Evolutionary conservation across 2,797 vertebrate species (phyloP).

Genomic region (Tenualosa ilisha): DNA sequence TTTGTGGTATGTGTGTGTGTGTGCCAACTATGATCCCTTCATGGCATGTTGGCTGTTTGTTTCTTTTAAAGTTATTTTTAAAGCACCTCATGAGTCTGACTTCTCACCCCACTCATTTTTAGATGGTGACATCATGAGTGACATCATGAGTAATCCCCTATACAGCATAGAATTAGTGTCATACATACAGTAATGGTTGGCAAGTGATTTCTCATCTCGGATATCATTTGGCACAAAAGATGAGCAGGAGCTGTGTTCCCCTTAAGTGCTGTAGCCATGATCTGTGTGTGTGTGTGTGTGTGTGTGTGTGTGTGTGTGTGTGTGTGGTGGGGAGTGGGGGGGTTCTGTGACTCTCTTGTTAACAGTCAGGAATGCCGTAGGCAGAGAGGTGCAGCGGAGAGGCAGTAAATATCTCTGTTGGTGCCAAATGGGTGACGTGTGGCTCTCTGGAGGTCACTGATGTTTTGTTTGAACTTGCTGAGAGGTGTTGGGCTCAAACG

Average conservation of each 20-base stretch:
- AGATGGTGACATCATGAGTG: not conserved
- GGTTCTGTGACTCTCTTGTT: not conserved
- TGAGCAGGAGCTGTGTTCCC: not conserved
- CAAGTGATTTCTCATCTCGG: not conserved
- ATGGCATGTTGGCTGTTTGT: not conserved
- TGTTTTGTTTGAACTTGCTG: constrained; percentile 2
- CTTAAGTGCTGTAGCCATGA: not conserved
- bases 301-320: not conserved
- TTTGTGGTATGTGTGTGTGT: not conserved
- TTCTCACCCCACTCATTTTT: too few species aligned
- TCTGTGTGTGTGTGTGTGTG: not conserved
- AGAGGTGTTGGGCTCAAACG: not conserved
- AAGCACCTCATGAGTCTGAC: not conserved
- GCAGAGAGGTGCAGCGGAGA: not conserved
- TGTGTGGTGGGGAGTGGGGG: not conserved
- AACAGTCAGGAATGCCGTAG: not conserved
- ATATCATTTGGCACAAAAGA: not conserved
- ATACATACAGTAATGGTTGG: not conserved
- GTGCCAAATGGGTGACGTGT: not conserved
- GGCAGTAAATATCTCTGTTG: not conserved
- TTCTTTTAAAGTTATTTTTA: not conserved
- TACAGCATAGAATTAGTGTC: too few species aligned
- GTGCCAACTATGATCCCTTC: too few species aligned
- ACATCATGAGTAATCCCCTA: not conserved
- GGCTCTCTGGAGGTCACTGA: not conserved